phyloP scores from a whole-genome alignment of 2,888 invertebrate genomes.

The Amiota mariae region DNA sequence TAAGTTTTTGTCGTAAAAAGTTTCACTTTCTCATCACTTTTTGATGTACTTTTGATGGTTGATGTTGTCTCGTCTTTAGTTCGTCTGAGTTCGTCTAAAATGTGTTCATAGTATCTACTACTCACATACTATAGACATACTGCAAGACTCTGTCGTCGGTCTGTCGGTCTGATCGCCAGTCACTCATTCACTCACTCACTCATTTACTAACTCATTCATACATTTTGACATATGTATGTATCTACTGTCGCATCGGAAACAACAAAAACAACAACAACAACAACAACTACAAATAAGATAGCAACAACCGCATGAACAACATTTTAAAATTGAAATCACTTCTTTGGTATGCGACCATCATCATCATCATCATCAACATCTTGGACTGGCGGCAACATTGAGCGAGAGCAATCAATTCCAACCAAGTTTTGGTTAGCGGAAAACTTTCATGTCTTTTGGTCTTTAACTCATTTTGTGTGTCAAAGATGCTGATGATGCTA shows the following conservation, averaged over 20 bases:
- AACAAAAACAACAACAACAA: too few relatives aligned
- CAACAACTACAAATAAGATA: background rate
- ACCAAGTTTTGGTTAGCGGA: too few relatives aligned
- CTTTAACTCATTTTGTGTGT: too few relatives aligned
- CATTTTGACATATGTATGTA: background rate
- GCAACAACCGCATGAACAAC: background rate
- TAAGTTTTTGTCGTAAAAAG: conserved; percentile 41
- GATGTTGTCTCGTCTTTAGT: background rate
- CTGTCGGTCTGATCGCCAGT: conserved; percentile 2
- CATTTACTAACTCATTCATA: background rate
- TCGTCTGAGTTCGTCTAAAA: background rate
- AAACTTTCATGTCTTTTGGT: too few relatives aligned
- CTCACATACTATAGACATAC: too few relatives aligned
- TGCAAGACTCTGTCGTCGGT: background rate
- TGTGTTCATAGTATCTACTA: too few relatives aligned
- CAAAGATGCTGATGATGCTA: too few relatives aligned
- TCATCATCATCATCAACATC: too few relatives aligned
- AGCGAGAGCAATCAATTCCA: too few relatives aligned
- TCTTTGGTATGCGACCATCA: conserved; percentile 11
- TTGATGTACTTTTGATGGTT: conserved; percentile 1
- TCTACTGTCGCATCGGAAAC: background rate
- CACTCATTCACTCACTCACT: conserved; percentile 27
- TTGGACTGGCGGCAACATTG: background rate
- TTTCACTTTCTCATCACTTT: conserved; percentile 59
- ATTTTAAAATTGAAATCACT: conserved; percentile 17